Base-by-base conservation (phyloP, 2,888 invertebrate species). In the Philopedon plagiatum region DNA sequence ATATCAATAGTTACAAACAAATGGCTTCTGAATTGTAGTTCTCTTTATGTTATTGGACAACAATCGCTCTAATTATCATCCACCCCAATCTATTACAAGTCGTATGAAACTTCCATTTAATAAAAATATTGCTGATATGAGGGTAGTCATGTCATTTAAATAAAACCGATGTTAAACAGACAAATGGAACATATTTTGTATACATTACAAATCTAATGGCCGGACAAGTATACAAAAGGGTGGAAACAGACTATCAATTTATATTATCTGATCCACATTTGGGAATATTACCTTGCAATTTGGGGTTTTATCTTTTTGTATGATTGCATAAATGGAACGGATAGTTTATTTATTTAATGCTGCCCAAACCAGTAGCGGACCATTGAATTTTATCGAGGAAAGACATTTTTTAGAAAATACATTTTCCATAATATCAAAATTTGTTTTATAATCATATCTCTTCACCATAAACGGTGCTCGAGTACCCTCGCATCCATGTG, bases 251-350 rank as follows among this genome's bases (percentile, higher is more conserved):
- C 78, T 75, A 79, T 80, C 79, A 80, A 80, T 79, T 80, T 75
- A 62, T 66, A 66, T 74, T 79, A 78, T 80, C 80, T 79, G 78
- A 80, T 79, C 76, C 76, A 80, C 78, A 77, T 79, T 78, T 78
- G 78, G 78, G 71, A 71, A 77, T 78, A 79, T 79, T 79, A 78
- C 76, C 74, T 73, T 65, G 75, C 77, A 79, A 80, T 80, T 78
- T 78, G 75, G 77, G 49, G 49, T 41, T 61, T 58, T 67, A 67
- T 67, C 34, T 49, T 41, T 60, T 54, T 49, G 49, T 67, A 49
- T 60, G 66, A 60, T 61, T 61, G 60, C 29, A 60, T 60, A 46
- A 67, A 67, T 61, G 34, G 39, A 60, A 19, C 60, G 29, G 39
- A 8, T 49, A 51, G 32, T 67, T 67, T 67, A 67, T 60, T 67